Evolutionary conservation across 1,140 invertebrate genomes (phyloP).

Genomic region (Drosophila mojavensis): DNA sequence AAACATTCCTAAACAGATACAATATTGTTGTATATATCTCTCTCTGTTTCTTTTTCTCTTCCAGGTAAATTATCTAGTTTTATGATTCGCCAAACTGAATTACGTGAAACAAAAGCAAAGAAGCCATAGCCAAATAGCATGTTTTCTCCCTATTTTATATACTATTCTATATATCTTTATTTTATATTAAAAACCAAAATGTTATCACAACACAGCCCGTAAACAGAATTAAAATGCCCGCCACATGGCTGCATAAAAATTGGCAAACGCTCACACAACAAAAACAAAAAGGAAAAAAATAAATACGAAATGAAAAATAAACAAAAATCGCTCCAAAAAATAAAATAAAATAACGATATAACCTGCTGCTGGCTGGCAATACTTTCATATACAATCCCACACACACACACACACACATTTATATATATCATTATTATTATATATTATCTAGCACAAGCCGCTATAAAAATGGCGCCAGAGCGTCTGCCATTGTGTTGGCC

Average conservation of each 20-base stretch:
- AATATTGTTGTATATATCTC: too few species aligned
- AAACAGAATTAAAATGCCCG: background rate
- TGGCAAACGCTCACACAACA: background rate
- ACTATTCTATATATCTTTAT: background rate
- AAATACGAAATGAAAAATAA: slow-evolving; percentile 34
- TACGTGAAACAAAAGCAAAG: too few species aligned
- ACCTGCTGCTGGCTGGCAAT: background rate
- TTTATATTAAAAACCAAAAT: background rate
- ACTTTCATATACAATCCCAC: background rate
- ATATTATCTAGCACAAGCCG: slow-evolving; percentile 2
- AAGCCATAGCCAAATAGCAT: too few species aligned
- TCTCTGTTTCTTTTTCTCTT: too few species aligned
- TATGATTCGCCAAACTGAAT: too few species aligned
- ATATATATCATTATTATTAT: slow-evolving; percentile 1
- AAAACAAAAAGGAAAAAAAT: background rate
- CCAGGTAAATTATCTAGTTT: too few species aligned
- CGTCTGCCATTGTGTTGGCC: slow-evolving; percentile 34
- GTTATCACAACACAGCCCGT: background rate
- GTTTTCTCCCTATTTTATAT: too few species aligned
- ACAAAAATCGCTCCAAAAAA: slow-evolving; percentile 15
- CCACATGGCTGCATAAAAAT: background rate
- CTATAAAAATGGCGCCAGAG: slow-evolving; percentile 35
- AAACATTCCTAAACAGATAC: too few species aligned
- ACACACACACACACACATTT: background rate
- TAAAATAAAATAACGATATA: background rate